Base-by-base conservation (phyloP, 2,888 invertebrate species). In the Mechanitis messenoides region DNA sequence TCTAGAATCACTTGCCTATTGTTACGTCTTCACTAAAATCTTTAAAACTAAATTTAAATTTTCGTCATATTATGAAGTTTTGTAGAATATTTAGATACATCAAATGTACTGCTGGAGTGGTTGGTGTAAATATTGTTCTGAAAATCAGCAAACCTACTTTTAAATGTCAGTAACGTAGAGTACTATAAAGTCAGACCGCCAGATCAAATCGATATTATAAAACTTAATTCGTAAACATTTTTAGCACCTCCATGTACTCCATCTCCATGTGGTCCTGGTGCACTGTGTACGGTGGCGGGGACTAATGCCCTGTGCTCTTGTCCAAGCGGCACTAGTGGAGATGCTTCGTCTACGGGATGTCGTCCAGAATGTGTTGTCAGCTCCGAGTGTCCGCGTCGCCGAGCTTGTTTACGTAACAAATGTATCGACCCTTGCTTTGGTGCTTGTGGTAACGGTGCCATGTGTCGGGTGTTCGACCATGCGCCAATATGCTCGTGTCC, bases 331-430 rank as follows among this genome's bases (percentile, higher is more conserved):
- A 95, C 94, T 76, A 92, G 91, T 69, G 96, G 95, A 31, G 92
- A 93, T 59, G 94, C 96, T 47, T 92, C 92, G 33, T 93, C 86
- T 92, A 95, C 84, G 91, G 94, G 94, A 45, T 97, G 96, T 76
- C 91, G 94, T 64, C 95, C 96, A 0, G 96, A 96, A 80, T 96
- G 96, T 79, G 93, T 95, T 1, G 93, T 95, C 38, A 96, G 94
- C 78, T 93, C 95, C 0, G 96, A 96, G 76, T 96, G 96, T 77
- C 84, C 94, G 6, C 92, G 93, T 58, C 93, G 95, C 77, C 93
- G 92, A 58, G 94, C 95, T 35, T 97, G 97, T 72, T 91, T 94
- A 2, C 94, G 94, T 72, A 85, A 96, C 94, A 88, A 94, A 79
- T 97, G 96, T 74, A 85, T 93, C 3, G 94, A 96, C 75, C 96